Percentiles rank a stretch among this genome's conserved stretches.
Conservation (phyloP, 2,888 invertebrate species). For the Drosophila kokeensis region DNA sequence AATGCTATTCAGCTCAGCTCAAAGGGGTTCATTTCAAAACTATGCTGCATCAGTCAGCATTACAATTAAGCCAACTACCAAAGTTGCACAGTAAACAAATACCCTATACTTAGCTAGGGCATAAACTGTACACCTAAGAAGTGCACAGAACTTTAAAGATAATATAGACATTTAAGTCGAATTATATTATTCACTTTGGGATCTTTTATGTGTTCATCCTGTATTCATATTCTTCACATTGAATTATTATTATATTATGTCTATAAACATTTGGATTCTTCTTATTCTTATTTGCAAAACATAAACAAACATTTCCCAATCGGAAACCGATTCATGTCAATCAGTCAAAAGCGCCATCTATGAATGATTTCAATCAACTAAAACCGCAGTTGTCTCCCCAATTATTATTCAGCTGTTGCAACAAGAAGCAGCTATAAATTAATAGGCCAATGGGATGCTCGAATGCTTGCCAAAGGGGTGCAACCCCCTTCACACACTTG, state of each 20-base stretch:
- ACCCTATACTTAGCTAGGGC: neutral
- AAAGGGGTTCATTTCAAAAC: neutral
- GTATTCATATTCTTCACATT: too few relatives aligned
- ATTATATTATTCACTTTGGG: neutral
- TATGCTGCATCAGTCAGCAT: neutral
- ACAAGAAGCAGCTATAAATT: constrained; percentile 48
- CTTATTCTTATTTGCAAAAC: neutral
- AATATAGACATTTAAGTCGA: neutral
- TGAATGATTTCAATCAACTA: neutral
- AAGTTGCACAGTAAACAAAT: neutral
- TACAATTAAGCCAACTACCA: neutral
- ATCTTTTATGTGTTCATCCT: too few relatives aligned
- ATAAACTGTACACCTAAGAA: neutral
- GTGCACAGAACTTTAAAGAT: neutral
- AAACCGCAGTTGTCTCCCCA: constrained; percentile 3
- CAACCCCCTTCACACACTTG: neutral
- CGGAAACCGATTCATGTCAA: neutral
- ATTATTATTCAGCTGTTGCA: constrained; percentile 23
- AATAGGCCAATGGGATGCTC: constrained; percentile 22
- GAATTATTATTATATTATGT: neutral
- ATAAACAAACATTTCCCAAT: neutral
- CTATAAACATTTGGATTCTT: neutral
- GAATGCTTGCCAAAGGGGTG: neutral
- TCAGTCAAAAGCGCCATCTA: constrained; percentile 29
- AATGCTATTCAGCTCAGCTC: constrained; percentile 3